A percentile compares a stretch with the other conserved stretches of the same genome.
Conservation (phyloP, 2,888 invertebrate genomes). For the Dinocampus coccinellae region DNA sequence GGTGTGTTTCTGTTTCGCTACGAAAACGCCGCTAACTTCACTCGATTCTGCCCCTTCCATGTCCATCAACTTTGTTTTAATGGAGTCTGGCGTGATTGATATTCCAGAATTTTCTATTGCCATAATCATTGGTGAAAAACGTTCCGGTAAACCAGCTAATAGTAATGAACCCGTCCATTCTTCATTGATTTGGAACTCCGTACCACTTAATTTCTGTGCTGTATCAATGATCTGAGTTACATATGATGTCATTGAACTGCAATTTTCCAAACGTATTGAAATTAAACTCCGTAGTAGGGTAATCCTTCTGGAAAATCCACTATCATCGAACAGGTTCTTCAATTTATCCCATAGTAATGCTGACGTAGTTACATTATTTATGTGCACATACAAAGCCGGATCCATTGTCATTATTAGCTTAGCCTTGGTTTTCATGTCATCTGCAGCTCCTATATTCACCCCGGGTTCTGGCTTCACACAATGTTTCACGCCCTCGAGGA, state of each 20-base stretch:
- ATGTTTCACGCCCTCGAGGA: background rate
- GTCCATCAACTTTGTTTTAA: conserved; percentile 53
- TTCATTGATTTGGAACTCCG: conserved; percentile 16
- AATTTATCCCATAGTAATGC: background rate
- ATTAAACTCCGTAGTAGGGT: background rate
- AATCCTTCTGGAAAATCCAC: background rate
- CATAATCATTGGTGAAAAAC: conserved; percentile 38
- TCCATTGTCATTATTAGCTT: background rate
- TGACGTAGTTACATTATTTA: background rate
- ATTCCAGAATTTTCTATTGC: conserved; percentile 40
- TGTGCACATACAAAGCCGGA: background rate
- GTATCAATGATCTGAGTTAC: background rate
- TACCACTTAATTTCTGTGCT: conserved; percentile 23
- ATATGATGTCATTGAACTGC: conserved; percentile 4
- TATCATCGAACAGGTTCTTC: background rate
- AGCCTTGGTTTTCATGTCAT: background rate
- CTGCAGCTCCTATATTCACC: background rate
- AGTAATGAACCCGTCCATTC: conserved; percentile 2
- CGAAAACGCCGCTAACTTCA: no score
- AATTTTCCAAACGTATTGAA: conserved; percentile 2
- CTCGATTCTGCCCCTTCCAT: no score
- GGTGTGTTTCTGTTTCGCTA: no score
- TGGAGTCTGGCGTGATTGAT: conserved; percentile 48
- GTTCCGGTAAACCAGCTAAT: conserved; percentile 34
- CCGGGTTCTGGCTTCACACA: background rate